Evolutionary conservation across 2,113 vertebrate genomes (phyloP).

Genomic region (Channa argus): DNA sequence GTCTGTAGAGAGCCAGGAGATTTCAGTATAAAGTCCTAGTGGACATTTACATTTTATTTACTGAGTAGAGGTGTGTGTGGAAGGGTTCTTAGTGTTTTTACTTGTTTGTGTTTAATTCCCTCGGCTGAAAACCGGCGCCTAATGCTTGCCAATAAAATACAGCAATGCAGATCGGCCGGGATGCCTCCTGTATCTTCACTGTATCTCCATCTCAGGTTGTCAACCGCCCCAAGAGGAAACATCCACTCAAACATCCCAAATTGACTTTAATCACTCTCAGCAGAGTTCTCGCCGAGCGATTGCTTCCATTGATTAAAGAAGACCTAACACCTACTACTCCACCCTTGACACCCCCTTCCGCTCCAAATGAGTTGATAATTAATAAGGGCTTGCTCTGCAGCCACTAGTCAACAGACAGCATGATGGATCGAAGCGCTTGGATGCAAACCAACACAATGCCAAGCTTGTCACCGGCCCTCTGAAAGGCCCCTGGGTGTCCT

Average conservation of each 20-base stretch:
- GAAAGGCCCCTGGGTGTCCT: conserved; percentile 67
- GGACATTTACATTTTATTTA: conserved; percentile 4
- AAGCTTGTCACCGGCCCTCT: conserved; percentile 32
- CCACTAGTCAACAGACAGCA: conserved; percentile 76
- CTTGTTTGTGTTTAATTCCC: neutral
- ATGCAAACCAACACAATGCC: conserved; percentile 60
- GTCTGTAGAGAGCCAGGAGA: neutral
- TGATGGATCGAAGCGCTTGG: conserved; percentile 87
- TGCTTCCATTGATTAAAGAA: conserved; percentile 72
- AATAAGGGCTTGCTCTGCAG: conserved; percentile 84
- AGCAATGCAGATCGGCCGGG: conserved; percentile 10
- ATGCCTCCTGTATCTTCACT: neutral
- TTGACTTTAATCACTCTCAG: conserved; percentile 67
- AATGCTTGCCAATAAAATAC: conserved; percentile 4
- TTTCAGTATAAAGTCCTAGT: neutral
- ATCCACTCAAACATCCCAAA: conserved; percentile 32
- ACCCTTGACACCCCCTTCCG: conserved; percentile 33
- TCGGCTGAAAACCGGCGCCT: neutral
- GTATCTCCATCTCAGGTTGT: conserved; percentile 32
- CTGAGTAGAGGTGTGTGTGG: neutral
- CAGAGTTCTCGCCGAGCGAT: conserved; percentile 57
- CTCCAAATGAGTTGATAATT: conserved; percentile 84
- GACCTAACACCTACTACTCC: conserved; percentile 45
- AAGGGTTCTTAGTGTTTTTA: neutral
- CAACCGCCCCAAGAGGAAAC: conserved; percentile 18